Conservation (phyloP, 2,888 invertebrate species). For the Acanthosepion esculentum region DNA sequence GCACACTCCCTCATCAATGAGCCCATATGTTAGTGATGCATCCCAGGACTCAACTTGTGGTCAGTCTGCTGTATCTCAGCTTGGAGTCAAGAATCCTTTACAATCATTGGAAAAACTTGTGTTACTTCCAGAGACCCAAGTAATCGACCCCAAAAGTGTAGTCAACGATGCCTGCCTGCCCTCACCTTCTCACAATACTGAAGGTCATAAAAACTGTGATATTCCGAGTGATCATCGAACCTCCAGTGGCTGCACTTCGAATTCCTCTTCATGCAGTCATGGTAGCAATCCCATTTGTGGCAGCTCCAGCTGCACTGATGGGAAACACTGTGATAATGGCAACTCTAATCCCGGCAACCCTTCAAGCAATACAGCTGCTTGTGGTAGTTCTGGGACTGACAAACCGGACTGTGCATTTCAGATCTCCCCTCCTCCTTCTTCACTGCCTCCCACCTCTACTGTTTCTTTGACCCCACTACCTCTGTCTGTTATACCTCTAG, state of each 20-base stretch:
- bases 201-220: constrained; percentile 65
- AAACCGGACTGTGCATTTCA: constrained; percentile 40
- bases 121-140: constrained; percentile 68
- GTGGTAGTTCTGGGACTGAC: neutral
- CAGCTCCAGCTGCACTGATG: constrained; percentile 39
- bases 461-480: constrained; percentile 13
- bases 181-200: constrained; percentile 56
- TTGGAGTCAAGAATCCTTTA: constrained; percentile 62
- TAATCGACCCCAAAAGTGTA: constrained; percentile 73
- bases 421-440: constrained; percentile 35
- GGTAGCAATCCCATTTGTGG: constrained; percentile 37
- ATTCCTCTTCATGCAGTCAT: constrained; percentile 8
- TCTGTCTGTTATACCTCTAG: neutral
- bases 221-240: constrained; percentile 47
- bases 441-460: constrained; percentile 41
- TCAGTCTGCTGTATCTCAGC: constrained; percentile 47
- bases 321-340: constrained; percentile 48
- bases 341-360: constrained; percentile 23
- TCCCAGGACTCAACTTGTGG: constrained; percentile 50
- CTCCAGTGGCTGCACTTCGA: constrained; percentile 41
- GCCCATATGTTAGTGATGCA: constrained; percentile 50
- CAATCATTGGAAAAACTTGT: constrained; percentile 70
- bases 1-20: constrained; percentile 50
- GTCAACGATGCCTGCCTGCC: constrained; percentile 69
- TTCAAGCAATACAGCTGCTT: neutral